Evolutionary conservation across 2,888 invertebrate species (phyloP).

Genomic region (Gibbula magus): DNA sequence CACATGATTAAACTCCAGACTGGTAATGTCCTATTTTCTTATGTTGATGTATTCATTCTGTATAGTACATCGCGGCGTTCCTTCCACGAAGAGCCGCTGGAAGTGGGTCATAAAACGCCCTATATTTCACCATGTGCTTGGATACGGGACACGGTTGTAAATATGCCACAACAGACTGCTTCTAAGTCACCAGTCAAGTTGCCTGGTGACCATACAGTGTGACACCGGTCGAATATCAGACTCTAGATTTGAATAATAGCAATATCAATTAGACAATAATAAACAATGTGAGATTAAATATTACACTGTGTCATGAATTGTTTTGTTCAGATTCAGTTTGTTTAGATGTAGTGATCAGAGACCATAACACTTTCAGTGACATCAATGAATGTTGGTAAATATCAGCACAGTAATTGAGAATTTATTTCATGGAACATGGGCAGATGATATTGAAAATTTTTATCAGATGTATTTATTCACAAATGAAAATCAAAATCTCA

Average conservation of each 20-base stretch:
- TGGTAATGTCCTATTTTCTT: background rate
- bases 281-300: background rate
- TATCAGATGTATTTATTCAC: no score
- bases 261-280: background rate
- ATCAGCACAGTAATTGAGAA: no score
- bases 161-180: constrained; percentile 32
- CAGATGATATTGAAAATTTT: no score
- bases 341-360: no score
- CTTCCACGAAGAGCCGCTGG: background rate
- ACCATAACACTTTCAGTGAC: no score
- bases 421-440: no score
- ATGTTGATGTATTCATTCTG: background rate
- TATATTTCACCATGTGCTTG: constrained; percentile 24
- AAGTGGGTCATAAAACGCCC: constrained; percentile 38
- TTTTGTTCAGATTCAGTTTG: no score
- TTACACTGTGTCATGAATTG: no score
- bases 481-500: no score
- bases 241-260: background rate
- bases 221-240: background rate
- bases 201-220: constrained; percentile 37
- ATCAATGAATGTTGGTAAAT: no score
- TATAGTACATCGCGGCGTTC: background rate
- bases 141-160: constrained; percentile 30
- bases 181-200: constrained; percentile 35
- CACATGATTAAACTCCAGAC: background rate